phyloP scores from a whole-genome alignment of 1,140 invertebrate genomes.

The Berghia stephanieae region DNA sequence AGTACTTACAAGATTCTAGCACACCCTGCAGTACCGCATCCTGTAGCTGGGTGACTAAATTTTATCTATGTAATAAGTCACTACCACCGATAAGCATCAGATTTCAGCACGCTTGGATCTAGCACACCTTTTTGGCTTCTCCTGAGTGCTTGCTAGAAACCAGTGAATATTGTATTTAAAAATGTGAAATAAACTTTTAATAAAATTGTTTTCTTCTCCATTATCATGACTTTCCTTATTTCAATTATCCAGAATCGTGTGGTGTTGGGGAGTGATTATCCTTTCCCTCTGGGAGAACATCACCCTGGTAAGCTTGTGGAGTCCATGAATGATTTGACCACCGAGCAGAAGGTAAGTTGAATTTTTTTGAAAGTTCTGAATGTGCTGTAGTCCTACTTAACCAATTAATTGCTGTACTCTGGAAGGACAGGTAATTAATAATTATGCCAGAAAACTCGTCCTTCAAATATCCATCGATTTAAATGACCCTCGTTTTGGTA shows the following conservation, averaged over 20 bases:
- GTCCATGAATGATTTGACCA: constrained; percentile 52
- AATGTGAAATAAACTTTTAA: neutral
- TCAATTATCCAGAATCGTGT: constrained; percentile 66
- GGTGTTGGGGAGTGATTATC: constrained; percentile 73
- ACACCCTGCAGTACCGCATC: too few species aligned
- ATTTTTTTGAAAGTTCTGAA: neutral
- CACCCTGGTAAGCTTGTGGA: constrained; percentile 70
- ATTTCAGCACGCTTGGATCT: too few species aligned
- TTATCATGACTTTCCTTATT: too few species aligned
- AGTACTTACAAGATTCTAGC: too few species aligned
- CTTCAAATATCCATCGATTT: neutral
- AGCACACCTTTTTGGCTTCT: too few species aligned
- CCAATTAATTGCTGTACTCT: neutral
- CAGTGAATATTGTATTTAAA: too few species aligned
- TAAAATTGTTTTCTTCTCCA: neutral
- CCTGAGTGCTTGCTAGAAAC: too few species aligned
- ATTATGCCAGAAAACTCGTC: neutral
- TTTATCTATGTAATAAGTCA: too few species aligned
- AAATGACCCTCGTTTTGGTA: neutral
- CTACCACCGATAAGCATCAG: too few species aligned
- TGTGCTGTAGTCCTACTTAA: neutral
- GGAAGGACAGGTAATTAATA: neutral
- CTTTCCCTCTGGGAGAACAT: constrained; percentile 73
- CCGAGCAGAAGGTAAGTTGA: constrained; percentile 48
- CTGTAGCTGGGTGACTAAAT: too few species aligned